Conservation (phyloP, 2,797 vertebrate genomes). For the Lindbergichthys nudifrons region DNA sequence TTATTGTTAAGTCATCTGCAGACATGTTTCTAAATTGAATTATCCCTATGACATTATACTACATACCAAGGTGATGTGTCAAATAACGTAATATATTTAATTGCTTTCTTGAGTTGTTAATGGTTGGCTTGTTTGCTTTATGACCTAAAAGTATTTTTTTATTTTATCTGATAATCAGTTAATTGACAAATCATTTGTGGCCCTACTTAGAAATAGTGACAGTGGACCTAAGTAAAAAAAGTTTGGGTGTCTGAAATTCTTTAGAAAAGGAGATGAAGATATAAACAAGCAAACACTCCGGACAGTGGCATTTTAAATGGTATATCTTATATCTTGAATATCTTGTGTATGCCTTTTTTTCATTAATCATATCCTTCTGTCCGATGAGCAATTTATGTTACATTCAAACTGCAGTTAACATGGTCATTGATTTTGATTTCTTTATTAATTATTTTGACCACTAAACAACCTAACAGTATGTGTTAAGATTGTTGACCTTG, state of each 20-base stretch:
- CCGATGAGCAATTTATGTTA: not conserved
- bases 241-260: too few relatives aligned
- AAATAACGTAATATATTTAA: not conserved
- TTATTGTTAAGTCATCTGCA: not conserved
- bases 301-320: too few relatives aligned
- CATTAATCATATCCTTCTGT: not conserved
- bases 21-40: not conserved
- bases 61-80: not conserved
- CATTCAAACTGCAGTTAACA: not conserved
- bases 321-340: too few relatives aligned
- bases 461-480: not conserved
- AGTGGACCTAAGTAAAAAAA: not conserved
- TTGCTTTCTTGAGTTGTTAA: too few relatives aligned
- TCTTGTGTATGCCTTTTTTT: too few relatives aligned
- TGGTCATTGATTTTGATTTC: not conserved
- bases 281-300: too few relatives aligned
- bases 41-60: not conserved
- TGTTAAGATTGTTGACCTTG: not conserved
- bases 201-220: not conserved
- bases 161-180: not conserved
- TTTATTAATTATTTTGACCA: not conserved
- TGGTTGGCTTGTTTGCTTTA: too few relatives aligned
- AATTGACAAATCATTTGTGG: not conserved
- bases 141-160: too few relatives aligned
- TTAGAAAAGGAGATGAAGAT: too few relatives aligned